phyloP scores from a whole-genome alignment of 37 sponge, comb jelly and placozoan genomes.

The Chondrilla cf. caribensis region DNA sequence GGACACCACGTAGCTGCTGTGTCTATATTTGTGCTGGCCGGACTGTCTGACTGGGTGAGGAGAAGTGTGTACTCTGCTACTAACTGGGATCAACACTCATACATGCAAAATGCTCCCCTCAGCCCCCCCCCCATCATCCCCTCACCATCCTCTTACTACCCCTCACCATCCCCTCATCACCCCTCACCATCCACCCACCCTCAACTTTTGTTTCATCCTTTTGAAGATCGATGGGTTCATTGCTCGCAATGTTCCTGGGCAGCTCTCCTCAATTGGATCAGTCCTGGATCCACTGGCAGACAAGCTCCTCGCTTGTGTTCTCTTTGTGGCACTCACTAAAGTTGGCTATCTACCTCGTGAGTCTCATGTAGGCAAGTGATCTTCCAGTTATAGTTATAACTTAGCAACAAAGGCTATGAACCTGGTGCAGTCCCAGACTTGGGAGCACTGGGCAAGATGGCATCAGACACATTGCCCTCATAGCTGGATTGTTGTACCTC shows the following conservation, averaged over 20 bases:
- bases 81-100: too few species aligned
- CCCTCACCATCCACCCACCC: too few species aligned
- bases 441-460: too few species aligned
- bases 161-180: too few species aligned
- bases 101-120: too few species aligned
- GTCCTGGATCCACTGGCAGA: conserved; percentile 89
- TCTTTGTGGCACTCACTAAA: conserved; percentile 57
- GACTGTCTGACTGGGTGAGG: conserved; percentile 66
- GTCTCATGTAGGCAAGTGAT: too few species aligned
- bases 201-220: background rate
- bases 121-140: too few species aligned
- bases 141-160: too few species aligned
- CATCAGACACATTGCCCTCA: too few species aligned
- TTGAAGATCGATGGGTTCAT: conserved; percentile 80
- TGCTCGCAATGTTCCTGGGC: conserved; percentile 69
- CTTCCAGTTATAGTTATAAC: too few species aligned
- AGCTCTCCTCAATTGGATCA: conserved; percentile 68
- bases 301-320: conserved; percentile 62
- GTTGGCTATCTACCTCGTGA: conserved; percentile 68
- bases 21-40: conserved; percentile 54
- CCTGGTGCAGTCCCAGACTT: too few species aligned
- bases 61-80: background rate
- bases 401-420: too few species aligned
- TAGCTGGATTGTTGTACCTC: background rate
- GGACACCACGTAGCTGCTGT: conserved; percentile 50